A percentile compares a stretch with the other conserved stretches of the same genome.
Evolutionary conservation across 2,113 vertebrate genomes (phyloP).

Genomic region (Pachypanchax playfairii): DNA sequence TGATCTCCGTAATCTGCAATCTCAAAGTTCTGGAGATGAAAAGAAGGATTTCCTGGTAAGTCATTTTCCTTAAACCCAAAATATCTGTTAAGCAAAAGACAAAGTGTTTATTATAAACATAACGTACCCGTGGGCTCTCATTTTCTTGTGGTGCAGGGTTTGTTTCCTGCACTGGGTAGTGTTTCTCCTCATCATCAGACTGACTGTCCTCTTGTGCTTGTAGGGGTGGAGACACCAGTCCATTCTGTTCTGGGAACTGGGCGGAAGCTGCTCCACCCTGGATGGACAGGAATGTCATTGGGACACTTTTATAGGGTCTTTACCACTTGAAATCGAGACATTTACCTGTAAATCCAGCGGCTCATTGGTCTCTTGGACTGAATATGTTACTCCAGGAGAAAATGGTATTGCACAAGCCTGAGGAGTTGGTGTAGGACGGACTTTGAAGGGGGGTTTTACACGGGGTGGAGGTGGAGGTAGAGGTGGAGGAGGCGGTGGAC

Average conservation of each 20-base stretch:
- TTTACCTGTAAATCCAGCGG: slow-evolving; percentile 40
- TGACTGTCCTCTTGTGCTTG: neutral
- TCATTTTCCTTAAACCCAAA: too few relatives aligned
- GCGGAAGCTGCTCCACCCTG: neutral
- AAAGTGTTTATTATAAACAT: neutral
- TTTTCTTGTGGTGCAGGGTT: slow-evolving; percentile 3
- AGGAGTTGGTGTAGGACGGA: rapidly evolving
- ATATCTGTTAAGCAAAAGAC: neutral
- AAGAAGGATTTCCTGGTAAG: neutral
- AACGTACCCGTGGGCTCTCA: neutral
- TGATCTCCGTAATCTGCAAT: neutral
- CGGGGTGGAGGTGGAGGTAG: neutral
- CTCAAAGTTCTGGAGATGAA: neutral
- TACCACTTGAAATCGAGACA: neutral
- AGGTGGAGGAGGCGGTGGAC: slow-evolving; percentile 10
- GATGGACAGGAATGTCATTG: neutral
- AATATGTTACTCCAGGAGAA: neutral
- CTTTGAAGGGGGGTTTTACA: neutral
- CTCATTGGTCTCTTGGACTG: slow-evolving; percentile 76
- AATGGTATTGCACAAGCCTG: slow-evolving; percentile 37
- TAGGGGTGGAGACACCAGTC: neutral
- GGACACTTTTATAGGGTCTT: neutral
- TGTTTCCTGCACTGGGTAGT: slow-evolving; percentile 39
- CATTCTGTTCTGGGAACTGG: neutral
- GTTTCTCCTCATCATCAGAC: neutral